phyloP scores from a whole-genome alignment of 2,797 vertebrate genomes.

The Glyptemys insculpta region DNA sequence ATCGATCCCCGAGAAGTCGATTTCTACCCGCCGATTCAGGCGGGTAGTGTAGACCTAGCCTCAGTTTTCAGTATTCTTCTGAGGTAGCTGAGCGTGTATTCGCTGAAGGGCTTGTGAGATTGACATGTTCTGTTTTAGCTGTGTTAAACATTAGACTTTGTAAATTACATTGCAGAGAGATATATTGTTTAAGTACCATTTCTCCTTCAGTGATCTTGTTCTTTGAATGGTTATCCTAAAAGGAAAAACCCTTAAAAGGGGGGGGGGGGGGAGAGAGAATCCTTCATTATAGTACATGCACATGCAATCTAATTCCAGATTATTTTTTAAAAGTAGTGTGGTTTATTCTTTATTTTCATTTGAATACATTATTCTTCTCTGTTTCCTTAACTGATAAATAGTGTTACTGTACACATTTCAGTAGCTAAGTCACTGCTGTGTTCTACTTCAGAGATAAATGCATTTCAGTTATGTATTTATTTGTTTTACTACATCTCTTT shows the following conservation, averaged over 20 bases:
- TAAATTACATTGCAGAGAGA: background rate
- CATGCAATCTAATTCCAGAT: background rate
- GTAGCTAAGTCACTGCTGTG: background rate
- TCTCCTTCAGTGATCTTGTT: too few relatives aligned
- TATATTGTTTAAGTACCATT: too few relatives aligned
- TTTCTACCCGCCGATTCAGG: too few relatives aligned
- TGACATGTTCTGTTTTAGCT: background rate
- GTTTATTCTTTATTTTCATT: background rate
- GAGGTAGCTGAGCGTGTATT: background rate
- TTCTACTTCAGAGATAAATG: background rate
- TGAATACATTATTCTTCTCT: background rate
- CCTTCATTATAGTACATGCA: too few relatives aligned
- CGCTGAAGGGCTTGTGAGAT: background rate
- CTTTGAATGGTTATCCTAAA: too few relatives aligned
- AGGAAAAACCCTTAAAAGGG: too few relatives aligned
- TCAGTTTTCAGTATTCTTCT: background rate
- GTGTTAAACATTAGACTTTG: background rate
- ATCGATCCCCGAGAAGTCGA: too few relatives aligned
- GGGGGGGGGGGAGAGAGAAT: fast-evolving
- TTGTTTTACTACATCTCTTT: background rate
- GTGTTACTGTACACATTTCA: too few relatives aligned
- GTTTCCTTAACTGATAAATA: background rate
- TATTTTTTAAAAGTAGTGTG: too few relatives aligned
- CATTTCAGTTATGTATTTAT: background rate
- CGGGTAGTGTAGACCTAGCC: too few relatives aligned